phyloP scores from a whole-genome alignment of 2,113 vertebrate genomes.

The Bufo bufo region DNA sequence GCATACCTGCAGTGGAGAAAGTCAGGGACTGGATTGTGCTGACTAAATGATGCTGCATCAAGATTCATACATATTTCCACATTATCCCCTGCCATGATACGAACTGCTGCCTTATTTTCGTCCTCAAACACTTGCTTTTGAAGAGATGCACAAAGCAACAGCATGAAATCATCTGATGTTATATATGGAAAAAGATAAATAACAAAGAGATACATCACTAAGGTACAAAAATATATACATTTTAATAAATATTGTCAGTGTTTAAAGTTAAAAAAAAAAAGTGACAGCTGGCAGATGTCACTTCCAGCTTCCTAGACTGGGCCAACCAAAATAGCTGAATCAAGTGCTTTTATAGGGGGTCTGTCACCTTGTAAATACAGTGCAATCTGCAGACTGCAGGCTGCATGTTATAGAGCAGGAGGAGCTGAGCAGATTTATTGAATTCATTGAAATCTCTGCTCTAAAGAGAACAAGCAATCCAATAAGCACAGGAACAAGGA shows the following conservation, averaged over 20 bases:
- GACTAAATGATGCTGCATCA: conserved; percentile 92
- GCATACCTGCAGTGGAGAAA: conserved; percentile 95
- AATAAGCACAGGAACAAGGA: too few relatives aligned
- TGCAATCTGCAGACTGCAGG: too few relatives aligned
- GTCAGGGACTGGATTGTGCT: conserved; percentile 96
- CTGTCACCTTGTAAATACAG: too few relatives aligned
- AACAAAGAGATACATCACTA: neutral
- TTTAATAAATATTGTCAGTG: neutral
- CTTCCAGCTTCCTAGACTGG: too few relatives aligned
- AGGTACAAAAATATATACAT: neutral
- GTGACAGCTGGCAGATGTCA: too few relatives aligned
- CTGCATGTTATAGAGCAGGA: too few relatives aligned
- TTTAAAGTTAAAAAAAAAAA: neutral
- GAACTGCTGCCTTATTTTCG: conserved; percentile 89
- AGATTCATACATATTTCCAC: conserved; percentile 98
- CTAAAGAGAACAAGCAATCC: too few relatives aligned
- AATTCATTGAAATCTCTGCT: too few relatives aligned
- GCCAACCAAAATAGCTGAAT: too few relatives aligned
- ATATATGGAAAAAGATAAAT: conserved; percentile 30
- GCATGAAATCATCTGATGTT: conserved; percentile 90
- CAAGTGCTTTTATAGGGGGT: too few relatives aligned
- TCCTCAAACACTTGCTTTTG: conserved; percentile 96
- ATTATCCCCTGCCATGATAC: conserved; percentile 93
- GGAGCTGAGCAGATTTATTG: too few relatives aligned
- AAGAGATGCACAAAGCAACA: conserved; percentile 92